A percentile compares a stretch with the other conserved stretches of the same genome.
Evolutionary conservation across 2,888 invertebrate species (phyloP).

Genomic region (Leptinotarsa tumamoca): DNA sequence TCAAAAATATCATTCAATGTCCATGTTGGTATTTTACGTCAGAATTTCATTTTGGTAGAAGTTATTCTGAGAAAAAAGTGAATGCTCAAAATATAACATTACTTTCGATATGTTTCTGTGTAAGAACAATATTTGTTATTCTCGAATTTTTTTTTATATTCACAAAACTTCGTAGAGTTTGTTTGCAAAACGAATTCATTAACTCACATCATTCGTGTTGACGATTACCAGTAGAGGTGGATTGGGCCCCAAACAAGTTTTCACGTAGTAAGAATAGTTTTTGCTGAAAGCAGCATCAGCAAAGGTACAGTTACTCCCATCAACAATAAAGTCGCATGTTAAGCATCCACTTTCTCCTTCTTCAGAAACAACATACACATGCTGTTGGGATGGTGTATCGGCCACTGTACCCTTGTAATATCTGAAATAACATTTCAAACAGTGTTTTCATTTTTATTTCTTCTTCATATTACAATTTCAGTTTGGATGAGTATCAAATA

Average conservation of each 20-base stretch:
- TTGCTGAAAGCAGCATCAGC: conserved; percentile 73
- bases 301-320: conserved; percentile 70
- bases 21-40: too few species aligned
- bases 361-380: conserved; percentile 70
- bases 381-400: conserved; percentile 76
- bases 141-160: too few species aligned
- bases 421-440: conserved; percentile 65
- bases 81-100: too few species aligned
- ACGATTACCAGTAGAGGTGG: conserved; percentile 72
- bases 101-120: too few species aligned
- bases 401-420: conserved; percentile 79
- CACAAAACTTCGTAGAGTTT: too few species aligned
- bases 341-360: conserved; percentile 70
- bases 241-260: conserved; percentile 77
- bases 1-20: too few species aligned
- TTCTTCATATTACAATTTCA: too few species aligned
- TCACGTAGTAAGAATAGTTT: conserved; percentile 74
- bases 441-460: too few species aligned
- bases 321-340: conserved; percentile 74
- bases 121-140: too few species aligned
- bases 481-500: too few species aligned
- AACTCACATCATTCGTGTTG: conserved; percentile 58
- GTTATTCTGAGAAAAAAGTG: too few species aligned
- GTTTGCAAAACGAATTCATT: conserved; percentile 3
- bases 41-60: too few species aligned